Base-by-base conservation (phyloP, 2,113 vertebrate species). In the Ploceus nigricollis region DNA sequence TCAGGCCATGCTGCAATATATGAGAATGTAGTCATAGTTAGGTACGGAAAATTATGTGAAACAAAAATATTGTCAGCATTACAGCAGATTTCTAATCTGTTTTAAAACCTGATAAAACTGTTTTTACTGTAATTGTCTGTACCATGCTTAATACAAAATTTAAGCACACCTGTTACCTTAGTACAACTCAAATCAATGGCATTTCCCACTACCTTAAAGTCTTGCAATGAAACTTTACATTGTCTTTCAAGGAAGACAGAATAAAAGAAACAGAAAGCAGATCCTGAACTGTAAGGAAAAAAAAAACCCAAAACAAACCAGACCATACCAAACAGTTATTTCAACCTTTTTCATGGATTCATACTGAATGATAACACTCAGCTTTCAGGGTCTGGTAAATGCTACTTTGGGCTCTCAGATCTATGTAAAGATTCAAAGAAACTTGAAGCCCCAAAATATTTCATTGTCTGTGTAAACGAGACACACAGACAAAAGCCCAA, bases 241-340 rank as follows among this genome's bases (percentile, higher is more conserved):
- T 50, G 10, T 19, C 14, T 21, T 76, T 80, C 31, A 35, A 78
- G 37, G 31, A 40, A 69, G 35, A 30, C 3, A 11, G 6, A 64
- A 39, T 27, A 40, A 60, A 87, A 77, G 5, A 84, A 75, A 39
- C 8, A 27, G 27, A 92, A 66, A 71, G 5, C 15, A 53, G 15
- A 63, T 54, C 22, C 3, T 12, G 37, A 61, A 58, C 2, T 28
- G 3, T 47, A 58, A 47, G 69, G 2, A 15, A 17, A 30, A 50
- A 25, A 22, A 54, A 72, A 50, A n/a, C 15, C 6, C 5, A 33
- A 17, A 1, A 2, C 5, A 39, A 57, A 57, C 4, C 0, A 4
- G 27, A 48, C 10, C 18, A 47, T 64, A 66, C 33, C 17, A 20
- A 30, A 23, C 8, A 57, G 22, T 19, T 56, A 48, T 82, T 68